Conservation (phyloP, 2,113 vertebrate genomes). For the Phrynosoma platyrhinos region DNA sequence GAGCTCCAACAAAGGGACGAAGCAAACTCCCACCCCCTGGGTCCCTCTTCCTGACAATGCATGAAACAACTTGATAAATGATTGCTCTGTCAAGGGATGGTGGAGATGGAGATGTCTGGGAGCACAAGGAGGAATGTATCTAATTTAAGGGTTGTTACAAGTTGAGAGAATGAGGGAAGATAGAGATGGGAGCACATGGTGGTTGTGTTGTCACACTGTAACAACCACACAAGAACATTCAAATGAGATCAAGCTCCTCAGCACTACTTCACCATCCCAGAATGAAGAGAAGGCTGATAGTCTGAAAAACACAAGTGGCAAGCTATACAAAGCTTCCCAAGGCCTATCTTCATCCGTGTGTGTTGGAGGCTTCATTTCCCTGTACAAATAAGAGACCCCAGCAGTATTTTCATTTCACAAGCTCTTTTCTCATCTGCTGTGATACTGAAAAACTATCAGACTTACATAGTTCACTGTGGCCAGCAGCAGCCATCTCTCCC, state of each 20-base stretch:
- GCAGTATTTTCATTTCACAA: not conserved
- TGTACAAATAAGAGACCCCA: rapidly evolving
- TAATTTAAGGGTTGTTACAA: conserved; percentile 60
- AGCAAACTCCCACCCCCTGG: conserved; percentile 75
- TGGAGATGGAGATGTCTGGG: conserved; percentile 80
- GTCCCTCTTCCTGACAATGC: conserved; percentile 78
- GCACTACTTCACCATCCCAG: not conserved
- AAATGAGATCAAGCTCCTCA: not conserved
- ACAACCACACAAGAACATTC: not conserved
- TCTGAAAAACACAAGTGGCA: not conserved
- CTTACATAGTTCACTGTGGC: conserved; percentile 59
- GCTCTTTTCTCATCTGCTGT: conserved; percentile 19
- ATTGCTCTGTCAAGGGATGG: conserved; percentile 78
- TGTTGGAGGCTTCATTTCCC: not conserved
- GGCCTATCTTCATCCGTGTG: not conserved
- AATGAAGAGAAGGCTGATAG: not conserved
- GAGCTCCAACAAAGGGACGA: conserved; percentile 81
- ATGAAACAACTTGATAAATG: conserved; percentile 86
- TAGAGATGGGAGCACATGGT: not conserved
- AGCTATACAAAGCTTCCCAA: rapidly evolving
- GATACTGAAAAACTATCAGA: conserved; percentile 25
- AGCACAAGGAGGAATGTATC: conserved; percentile 70
- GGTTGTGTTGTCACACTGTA: conserved; percentile 6
- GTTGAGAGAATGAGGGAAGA: conserved; percentile 20
- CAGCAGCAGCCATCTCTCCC: conserved; percentile 58